phyloP scores from a whole-genome alignment of 1,140 invertebrate species.

The Drosophila obscura region DNA sequence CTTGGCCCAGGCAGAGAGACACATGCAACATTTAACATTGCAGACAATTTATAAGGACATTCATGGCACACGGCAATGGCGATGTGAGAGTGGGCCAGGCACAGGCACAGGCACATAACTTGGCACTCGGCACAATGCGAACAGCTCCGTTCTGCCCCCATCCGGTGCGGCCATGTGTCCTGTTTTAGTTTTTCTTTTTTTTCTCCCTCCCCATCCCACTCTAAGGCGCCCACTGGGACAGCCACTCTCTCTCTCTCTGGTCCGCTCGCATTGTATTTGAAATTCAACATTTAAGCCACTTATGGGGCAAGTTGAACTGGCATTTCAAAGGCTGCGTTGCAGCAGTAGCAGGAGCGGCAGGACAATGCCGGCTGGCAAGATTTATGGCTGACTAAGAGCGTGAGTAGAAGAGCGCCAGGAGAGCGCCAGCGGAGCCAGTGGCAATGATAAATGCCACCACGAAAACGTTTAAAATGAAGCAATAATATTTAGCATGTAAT shows the following conservation, averaged over 20 bases:
- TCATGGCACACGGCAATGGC: conserved; percentile 68
- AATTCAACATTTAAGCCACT: conserved; percentile 82
- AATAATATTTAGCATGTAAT: conserved; percentile 67
- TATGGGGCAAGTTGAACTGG: conserved; percentile 76
- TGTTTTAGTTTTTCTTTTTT: conserved; percentile 47
- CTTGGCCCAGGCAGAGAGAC: conserved; percentile 12
- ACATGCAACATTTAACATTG: conserved; percentile 80
- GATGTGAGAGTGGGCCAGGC: conserved; percentile 35
- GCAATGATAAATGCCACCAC: conserved; percentile 55
- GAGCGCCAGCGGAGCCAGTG: conserved; percentile 21
- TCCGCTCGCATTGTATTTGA: conserved; percentile 69
- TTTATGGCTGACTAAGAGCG: conserved; percentile 67
- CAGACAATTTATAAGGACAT: conserved; percentile 81
- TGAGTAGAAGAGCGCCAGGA: conserved; percentile 15
- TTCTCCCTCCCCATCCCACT: neutral
- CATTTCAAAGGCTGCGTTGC: conserved; percentile 72
- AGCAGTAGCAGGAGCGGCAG: conserved; percentile 44
- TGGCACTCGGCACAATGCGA: conserved; percentile 70
- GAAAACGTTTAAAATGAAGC: conserved; percentile 67
- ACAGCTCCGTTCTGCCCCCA: conserved; percentile 55
- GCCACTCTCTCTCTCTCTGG: conserved; percentile 3
- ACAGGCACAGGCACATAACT: conserved; percentile 60
- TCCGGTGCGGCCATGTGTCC: conserved; percentile 36
- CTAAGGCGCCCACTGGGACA: too few species aligned
- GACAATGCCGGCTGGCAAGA: conserved; percentile 72